These are phyloP conservation scores for Glossophaga mutica DNA, from an alignment of 2,797 vertebrate genomes.

Conservation along the genomic window DNA sequence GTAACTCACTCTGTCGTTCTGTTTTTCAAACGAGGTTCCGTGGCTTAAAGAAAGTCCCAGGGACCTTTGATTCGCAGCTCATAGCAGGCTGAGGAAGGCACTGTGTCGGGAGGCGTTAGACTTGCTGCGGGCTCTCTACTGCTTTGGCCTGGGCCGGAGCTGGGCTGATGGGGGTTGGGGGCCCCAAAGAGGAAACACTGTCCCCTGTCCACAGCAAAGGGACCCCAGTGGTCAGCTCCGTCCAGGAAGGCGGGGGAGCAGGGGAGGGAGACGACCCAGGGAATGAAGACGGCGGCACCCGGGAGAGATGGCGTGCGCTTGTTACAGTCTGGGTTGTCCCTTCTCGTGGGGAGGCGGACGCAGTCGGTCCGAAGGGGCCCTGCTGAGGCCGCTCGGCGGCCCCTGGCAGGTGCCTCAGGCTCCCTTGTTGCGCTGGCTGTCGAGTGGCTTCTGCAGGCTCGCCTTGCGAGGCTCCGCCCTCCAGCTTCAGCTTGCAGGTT, in stretches of 20 bases:
- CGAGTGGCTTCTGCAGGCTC: no score
- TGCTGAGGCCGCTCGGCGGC: rapidly evolving
- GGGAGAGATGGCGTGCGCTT: neutral
- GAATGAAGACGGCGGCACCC: neutral
- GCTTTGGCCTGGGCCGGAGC: neutral
- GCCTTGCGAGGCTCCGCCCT: rapidly evolving
- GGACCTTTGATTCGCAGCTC: neutral
- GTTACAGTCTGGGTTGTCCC: neutral
- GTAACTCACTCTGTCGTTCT: conserved; percentile 74
- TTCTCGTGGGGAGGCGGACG: rapidly evolving
- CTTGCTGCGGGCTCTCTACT: neutral
- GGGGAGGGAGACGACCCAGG: neutral
- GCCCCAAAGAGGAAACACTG: neutral
- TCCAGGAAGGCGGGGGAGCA: neutral
- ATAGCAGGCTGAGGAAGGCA: neutral
- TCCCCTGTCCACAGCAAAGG: neutral
- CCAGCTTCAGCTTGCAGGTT: neutral
- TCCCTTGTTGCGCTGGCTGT: rapidly evolving
- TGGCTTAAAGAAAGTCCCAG: neutral
- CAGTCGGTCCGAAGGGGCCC: rapidly evolving
- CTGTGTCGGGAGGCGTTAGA: rapidly evolving
- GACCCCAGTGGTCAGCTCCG: neutral
- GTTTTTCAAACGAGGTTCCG: neutral
- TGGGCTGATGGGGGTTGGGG: neutral
- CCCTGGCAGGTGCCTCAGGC: rapidly evolving